These are phyloP conservation scores for Oscheius sp. DNA, from an alignment of 2,888 invertebrate genomes.

Conservation along the genomic window DNA sequence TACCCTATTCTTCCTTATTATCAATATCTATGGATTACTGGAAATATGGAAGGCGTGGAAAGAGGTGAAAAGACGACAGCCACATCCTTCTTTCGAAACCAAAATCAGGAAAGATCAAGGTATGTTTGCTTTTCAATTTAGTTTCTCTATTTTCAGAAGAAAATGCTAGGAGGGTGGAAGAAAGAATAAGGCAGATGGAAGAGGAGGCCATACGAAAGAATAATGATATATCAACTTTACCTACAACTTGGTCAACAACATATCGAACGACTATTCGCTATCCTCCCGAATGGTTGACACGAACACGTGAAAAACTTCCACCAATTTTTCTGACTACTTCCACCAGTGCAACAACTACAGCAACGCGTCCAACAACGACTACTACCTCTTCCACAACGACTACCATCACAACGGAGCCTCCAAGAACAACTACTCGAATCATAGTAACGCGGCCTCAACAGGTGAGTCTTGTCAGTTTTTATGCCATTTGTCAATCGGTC, in stretches of 20 bases:
- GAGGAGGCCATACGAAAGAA: not conserved
- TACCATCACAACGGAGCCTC: conserved; percentile 22
- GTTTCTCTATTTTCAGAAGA: conserved; percentile 1
- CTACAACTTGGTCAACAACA: not conserved
- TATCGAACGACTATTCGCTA: not conserved
- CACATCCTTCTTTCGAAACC: conserved; percentile 16
- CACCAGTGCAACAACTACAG: not conserved
- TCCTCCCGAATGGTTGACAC: not conserved
- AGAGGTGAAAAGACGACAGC: not conserved
- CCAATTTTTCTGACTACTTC: conserved; percentile 1
- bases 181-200: not conserved
- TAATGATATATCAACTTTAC: not conserved
- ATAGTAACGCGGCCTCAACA: conserved; percentile 3
- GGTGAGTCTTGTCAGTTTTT: too few species aligned
- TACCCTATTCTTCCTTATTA: conserved; percentile 12
- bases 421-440: conserved; percentile 21
- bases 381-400: conserved; percentile 26
- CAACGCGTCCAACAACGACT: too few species aligned
- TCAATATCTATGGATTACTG: conserved; percentile 22
- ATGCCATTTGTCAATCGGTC: not conserved
- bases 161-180: not conserved
- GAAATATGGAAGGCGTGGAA: conserved; percentile 9
- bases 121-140: not conserved
- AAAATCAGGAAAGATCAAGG: conserved; percentile 3
- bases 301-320: conserved; percentile 13